Conservation (phyloP, 2,113 vertebrate species). For the Osmerus eperlanus region DNA sequence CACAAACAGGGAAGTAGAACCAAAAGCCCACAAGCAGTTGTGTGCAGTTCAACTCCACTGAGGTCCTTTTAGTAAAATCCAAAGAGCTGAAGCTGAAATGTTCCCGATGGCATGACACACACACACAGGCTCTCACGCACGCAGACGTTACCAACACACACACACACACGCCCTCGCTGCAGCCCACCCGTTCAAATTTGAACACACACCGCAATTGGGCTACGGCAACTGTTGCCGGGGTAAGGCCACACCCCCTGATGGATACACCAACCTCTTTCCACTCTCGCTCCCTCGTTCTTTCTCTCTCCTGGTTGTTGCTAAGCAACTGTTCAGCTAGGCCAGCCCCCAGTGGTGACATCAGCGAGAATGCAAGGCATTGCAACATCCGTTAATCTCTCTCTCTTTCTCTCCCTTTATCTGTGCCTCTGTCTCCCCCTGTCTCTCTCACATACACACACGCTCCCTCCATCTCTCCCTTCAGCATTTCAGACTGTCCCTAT, state of each 20-base stretch:
- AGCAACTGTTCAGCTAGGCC: slow-evolving; percentile 57
- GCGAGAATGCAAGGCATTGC: slow-evolving; percentile 19
- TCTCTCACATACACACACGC: neutral
- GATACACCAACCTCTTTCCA: neutral
- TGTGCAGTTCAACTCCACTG: neutral
- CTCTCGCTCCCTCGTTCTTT: slow-evolving; percentile 16
- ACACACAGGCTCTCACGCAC: neutral
- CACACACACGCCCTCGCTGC: slow-evolving; percentile 13
- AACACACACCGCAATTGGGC: slow-evolving; percentile 27
- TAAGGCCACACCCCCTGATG: slow-evolving; percentile 52
- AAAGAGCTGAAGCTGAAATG: neutral
- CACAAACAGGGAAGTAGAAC: no score
- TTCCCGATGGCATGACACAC: neutral
- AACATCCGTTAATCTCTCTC: slow-evolving; percentile 6
- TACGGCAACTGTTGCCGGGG: slow-evolving; percentile 47
- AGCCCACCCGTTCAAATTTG: slow-evolving; percentile 19
- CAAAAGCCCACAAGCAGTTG: no score
- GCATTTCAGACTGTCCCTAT: neutral
- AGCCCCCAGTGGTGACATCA: slow-evolving; percentile 32
- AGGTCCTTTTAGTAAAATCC: neutral
- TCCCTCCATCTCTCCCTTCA: neutral
- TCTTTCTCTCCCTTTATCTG: neutral
- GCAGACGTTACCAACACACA: neutral
- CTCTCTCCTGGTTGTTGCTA: slow-evolving; percentile 56
- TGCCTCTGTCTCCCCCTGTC: neutral